These are phyloP conservation scores for Halichoeres trimaculatus DNA, from an alignment of 2,113 vertebrate species.

Conservation along the genomic window DNA sequence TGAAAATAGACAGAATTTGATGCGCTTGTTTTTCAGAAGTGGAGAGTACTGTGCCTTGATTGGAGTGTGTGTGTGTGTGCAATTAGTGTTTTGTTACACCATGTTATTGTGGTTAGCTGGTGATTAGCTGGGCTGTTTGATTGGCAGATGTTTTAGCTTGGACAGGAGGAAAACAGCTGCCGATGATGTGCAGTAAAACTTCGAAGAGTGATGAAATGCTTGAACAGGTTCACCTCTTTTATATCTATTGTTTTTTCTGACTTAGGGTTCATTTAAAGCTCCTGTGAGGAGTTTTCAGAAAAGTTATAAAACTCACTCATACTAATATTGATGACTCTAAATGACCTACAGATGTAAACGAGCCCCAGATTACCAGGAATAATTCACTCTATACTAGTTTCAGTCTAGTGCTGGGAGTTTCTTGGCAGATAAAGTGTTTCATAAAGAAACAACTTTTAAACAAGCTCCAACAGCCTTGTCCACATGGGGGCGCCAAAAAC, in stretches of 20 bases:
- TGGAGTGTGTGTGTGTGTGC: slow-evolving; percentile 61
- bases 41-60: slow-evolving; percentile 51
- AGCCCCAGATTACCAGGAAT: too few species aligned
- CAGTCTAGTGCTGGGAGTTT: too few species aligned
- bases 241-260: neutral
- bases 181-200: slow-evolving; percentile 4
- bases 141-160: slow-evolving; percentile 16
- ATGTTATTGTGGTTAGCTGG: slow-evolving; percentile 47
- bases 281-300: too few species aligned
- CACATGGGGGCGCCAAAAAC: too few species aligned
- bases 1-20: slow-evolving; percentile 66
- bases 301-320: too few species aligned
- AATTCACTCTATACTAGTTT: too few species aligned
- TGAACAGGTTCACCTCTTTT: neutral
- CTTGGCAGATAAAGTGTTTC: too few species aligned
- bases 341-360: too few species aligned
- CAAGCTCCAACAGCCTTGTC: too few species aligned
- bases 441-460: too few species aligned
- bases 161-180: neutral
- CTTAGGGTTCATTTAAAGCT: neutral
- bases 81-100: slow-evolving; percentile 61
- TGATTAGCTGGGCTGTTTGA: slow-evolving; percentile 24
- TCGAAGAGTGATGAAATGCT: neutral
- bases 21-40: slow-evolving; percentile 66
- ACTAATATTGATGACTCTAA: too few species aligned